Evolutionary conservation across 2,888 invertebrate species (phyloP).

Genomic region (Eristalis arbustorum): DNA sequence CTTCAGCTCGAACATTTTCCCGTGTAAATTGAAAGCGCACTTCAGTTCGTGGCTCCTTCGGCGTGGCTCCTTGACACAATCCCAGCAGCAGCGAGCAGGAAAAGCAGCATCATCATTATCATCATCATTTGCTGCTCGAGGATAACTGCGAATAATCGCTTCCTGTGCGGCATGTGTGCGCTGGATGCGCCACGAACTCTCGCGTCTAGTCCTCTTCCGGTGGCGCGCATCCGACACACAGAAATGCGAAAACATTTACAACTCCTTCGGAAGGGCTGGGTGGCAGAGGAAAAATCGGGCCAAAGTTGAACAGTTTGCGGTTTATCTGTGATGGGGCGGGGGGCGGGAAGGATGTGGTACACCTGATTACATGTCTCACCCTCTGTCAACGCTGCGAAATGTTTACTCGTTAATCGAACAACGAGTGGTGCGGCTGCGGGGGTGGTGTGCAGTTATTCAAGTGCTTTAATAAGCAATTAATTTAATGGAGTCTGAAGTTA

Average conservation of each 20-base stretch:
- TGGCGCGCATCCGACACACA: neutral
- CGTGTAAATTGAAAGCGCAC: slow-evolving; percentile 45
- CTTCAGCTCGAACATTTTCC: slow-evolving; percentile 43
- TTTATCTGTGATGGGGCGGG: slow-evolving; percentile 38
- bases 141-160: neutral
- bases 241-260: neutral
- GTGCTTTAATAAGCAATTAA: slow-evolving; percentile 68
- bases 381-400: slow-evolving; percentile 19
- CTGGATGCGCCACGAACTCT: no score
- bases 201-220: neutral
- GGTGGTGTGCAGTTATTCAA: slow-evolving; percentile 28
- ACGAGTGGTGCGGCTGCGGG: no score
- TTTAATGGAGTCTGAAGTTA: slow-evolving; percentile 49
- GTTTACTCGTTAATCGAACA: slow-evolving; percentile 48
- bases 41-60: neutral
- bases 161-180: neutral
- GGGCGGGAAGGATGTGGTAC: slow-evolving; percentile 26
- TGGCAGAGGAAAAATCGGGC: neutral
- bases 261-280: neutral
- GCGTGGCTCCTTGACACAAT: neutral
- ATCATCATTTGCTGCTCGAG: neutral
- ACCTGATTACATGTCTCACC: neutral
- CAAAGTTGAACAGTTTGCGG: slow-evolving; percentile 24
- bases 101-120: slow-evolving; percentile 12
- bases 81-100: neutral